Evolutionary conservation across 2,797 vertebrate genomes (phyloP).

Genomic region (Peromyscus melanophrys): DNA sequence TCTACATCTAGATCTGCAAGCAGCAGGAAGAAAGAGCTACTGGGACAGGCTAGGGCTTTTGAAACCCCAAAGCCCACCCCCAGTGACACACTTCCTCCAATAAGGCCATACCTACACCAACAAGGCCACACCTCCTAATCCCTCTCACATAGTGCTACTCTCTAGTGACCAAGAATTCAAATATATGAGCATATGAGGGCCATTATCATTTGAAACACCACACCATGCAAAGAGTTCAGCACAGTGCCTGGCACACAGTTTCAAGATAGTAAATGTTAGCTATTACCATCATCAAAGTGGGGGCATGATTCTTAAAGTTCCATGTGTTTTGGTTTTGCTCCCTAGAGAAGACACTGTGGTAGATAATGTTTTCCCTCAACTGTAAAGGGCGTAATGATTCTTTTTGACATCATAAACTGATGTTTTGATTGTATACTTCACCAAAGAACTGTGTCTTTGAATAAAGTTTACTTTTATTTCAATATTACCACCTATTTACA

Average conservation of each 20-base stretch:
- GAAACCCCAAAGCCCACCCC: neutral
- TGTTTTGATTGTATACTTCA: slow-evolving; percentile 13
- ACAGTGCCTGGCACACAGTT: neutral
- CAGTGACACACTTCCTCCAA: neutral
- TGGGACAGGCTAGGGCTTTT: too few species aligned
- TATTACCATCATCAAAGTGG: neutral
- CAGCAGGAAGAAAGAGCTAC: neutral
- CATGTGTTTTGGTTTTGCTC: slow-evolving; percentile 12
- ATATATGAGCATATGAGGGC: neutral
- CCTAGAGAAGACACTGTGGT: neutral
- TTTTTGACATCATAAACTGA: neutral
- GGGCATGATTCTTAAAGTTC: neutral
- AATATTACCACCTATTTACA: slow-evolving; percentile 5
- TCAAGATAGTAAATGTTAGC: neutral
- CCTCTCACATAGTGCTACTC: neutral
- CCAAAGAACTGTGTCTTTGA: neutral
- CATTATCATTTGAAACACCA: neutral
- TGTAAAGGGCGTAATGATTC: slow-evolving; percentile 22
- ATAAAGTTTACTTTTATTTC: slow-evolving; percentile 50
- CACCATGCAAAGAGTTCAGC: neutral
- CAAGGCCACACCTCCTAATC: neutral
- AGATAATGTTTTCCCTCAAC: neutral
- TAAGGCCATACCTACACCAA: neutral
- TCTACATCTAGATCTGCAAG: too few species aligned
- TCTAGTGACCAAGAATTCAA: neutral